Evolutionary conservation across 2,797 vertebrate species (phyloP).

Genomic region (Peromyscus eremicus): DNA sequence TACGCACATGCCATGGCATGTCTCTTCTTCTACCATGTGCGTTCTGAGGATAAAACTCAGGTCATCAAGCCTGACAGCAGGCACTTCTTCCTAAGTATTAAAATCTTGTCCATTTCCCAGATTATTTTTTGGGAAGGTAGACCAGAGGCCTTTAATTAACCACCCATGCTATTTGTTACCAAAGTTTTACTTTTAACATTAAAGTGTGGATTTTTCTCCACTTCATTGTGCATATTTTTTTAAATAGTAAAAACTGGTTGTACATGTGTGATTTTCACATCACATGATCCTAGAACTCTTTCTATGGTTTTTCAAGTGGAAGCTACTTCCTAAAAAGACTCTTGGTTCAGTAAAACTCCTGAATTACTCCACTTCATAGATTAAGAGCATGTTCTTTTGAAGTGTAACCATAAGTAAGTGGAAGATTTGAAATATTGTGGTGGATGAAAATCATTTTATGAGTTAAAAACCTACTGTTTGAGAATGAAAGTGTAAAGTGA

Average conservation of each 20-base stretch:
- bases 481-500: neutral
- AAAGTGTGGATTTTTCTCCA: neutral
- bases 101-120: neutral
- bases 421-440: slow-evolving; percentile 20
- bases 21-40: neutral
- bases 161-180: neutral
- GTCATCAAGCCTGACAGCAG: neutral
- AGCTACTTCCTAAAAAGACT: neutral
- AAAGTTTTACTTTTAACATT: neutral
- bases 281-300: neutral
- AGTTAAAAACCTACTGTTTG: slow-evolving; percentile 19
- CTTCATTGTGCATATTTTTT: neutral
- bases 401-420: slow-evolving; percentile 15
- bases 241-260: neutral
- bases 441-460: neutral
- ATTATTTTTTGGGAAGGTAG: neutral
- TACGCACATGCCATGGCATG: neutral
- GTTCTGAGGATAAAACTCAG: neutral
- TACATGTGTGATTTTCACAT: neutral
- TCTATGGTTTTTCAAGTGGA: neutral
- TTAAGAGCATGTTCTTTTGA: slow-evolving; percentile 42
- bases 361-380: neutral
- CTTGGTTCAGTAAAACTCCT: slow-evolving; percentile 1
- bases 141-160: neutral
- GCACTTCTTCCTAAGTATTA: neutral